These are phyloP conservation scores for Laspeyria flexula DNA, from an alignment of 2,888 invertebrate genomes.

Conservation along the genomic window DNA sequence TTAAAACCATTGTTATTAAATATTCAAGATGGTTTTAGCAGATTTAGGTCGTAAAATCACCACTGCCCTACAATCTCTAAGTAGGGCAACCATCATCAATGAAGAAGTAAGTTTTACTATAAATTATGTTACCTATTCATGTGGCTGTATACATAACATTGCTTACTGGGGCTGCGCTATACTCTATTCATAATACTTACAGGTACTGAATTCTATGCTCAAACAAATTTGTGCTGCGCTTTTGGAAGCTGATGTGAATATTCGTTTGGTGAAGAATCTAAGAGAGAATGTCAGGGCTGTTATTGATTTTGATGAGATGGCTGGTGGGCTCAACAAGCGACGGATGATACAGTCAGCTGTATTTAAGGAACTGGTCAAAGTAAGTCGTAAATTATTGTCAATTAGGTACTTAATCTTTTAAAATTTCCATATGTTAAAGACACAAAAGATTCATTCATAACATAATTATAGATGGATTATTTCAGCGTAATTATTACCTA, in stretches of 20 bases:
- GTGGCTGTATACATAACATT: not conserved
- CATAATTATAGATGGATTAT: too few species aligned
- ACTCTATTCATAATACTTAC: slow-evolving; percentile 43
- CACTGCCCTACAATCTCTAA: slow-evolving; percentile 97
- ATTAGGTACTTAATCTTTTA: not conserved
- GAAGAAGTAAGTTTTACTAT: slow-evolving; percentile 91
- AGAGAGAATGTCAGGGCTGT: slow-evolving; percentile 98
- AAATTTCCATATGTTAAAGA: too few species aligned
- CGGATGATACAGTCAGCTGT: slow-evolving; percentile 99
- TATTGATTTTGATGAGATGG: slow-evolving; percentile 99
- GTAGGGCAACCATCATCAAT: slow-evolving; percentile 99
- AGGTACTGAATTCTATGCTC: slow-evolving; percentile 99
- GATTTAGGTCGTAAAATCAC: slow-evolving; percentile 99
- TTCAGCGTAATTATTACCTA: too few species aligned
- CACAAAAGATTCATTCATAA: too few species aligned
- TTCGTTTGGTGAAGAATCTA: slow-evolving; percentile 96
- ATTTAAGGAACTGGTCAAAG: slow-evolving; percentile 98
- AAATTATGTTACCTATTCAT: slow-evolving; percentile 3
- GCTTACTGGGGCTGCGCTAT: not conserved
- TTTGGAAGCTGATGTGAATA: slow-evolving; percentile 98
- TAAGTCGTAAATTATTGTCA: slow-evolving; percentile 60
- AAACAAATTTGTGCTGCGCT: slow-evolving; percentile 99
- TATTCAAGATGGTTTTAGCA: slow-evolving; percentile 97
- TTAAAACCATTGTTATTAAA: slow-evolving; percentile 22
- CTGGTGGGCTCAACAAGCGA: slow-evolving; percentile 98